Evolutionary conservation across 2,797 vertebrate species (phyloP).

Genomic region (Spinus pinus): DNA sequence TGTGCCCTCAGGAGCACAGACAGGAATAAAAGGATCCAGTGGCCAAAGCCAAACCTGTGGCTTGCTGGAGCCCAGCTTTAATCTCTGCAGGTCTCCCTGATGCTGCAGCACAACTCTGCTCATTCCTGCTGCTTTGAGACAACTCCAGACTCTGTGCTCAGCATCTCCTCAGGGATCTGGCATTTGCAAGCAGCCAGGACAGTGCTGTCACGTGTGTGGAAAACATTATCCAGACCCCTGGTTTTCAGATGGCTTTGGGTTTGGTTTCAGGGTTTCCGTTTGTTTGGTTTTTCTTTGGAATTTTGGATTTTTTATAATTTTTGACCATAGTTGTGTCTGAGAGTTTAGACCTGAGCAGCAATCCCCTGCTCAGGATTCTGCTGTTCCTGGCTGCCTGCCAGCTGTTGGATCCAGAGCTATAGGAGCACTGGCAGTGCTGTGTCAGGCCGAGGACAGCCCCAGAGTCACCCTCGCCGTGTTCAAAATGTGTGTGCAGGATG

Average conservation of each 20-base stretch:
- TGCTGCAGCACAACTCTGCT: background rate
- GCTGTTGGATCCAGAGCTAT: background rate
- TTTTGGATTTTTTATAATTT: background rate
- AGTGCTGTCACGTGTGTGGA: background rate
- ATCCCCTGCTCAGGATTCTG: background rate
- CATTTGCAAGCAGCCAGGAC: conserved; percentile 35
- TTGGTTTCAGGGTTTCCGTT: background rate
- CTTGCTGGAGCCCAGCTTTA: background rate
- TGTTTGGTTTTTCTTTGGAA: background rate
- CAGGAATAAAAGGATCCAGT: background rate
- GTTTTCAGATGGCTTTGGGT: background rate
- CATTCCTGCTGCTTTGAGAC: background rate
- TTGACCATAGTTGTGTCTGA: background rate
- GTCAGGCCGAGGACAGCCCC: background rate
- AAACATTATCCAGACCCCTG: conserved; percentile 11
- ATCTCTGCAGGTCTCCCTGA: background rate
- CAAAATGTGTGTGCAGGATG: background rate
- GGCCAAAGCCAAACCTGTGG: background rate
- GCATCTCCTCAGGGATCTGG: conserved; percentile 48
- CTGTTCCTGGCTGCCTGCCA: background rate
- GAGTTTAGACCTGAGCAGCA: background rate
- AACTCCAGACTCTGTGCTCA: background rate
- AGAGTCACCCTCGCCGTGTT: background rate
- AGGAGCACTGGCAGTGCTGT: background rate
- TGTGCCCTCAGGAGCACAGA: background rate